These are phyloP conservation scores for Morpho helenor DNA, from an alignment of 2,888 invertebrate genomes.

Conservation along the genomic window DNA sequence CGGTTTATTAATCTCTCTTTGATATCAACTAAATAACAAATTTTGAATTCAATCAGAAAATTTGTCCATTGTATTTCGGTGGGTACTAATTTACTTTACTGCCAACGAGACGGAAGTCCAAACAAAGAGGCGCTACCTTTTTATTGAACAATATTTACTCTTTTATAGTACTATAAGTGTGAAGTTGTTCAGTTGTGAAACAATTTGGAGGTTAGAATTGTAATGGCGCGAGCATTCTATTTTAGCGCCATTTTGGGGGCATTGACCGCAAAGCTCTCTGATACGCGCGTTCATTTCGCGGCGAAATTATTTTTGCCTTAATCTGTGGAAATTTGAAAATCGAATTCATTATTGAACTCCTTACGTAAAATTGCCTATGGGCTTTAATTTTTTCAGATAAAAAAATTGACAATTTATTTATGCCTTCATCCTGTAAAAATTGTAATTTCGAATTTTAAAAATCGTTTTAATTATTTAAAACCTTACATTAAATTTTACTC, in stretches of 20 bases:
- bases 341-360: no score
- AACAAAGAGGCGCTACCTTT: slow-evolving; percentile 11
- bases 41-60: not conserved
- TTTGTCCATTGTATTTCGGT: not conserved
- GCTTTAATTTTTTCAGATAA: no score
- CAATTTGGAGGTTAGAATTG: slow-evolving; percentile 69
- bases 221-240: slow-evolving; percentile 75
- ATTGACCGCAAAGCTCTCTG: slow-evolving; percentile 42
- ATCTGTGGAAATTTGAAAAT: slow-evolving; percentile 6
- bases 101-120: slow-evolving; percentile 4
- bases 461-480: no score
- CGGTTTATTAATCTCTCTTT: no score
- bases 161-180: slow-evolving; percentile 32
- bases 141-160: slow-evolving; percentile 16
- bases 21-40: no score
- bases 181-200: slow-evolving; percentile 50
- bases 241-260: slow-evolving; percentile 72
- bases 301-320: slow-evolving; percentile 11
- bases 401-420: not conserved
- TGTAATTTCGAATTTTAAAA: not conserved
- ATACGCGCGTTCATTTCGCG: slow-evolving; percentile 14
- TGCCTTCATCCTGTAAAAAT: not conserved
- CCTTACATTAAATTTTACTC: no score
- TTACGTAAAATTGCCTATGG: no score
- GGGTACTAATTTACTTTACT: not conserved